These are phyloP conservation scores for Sminthopsis crassicaudata DNA, from an alignment of 2,113 vertebrate species.

Conservation along the genomic window DNA sequence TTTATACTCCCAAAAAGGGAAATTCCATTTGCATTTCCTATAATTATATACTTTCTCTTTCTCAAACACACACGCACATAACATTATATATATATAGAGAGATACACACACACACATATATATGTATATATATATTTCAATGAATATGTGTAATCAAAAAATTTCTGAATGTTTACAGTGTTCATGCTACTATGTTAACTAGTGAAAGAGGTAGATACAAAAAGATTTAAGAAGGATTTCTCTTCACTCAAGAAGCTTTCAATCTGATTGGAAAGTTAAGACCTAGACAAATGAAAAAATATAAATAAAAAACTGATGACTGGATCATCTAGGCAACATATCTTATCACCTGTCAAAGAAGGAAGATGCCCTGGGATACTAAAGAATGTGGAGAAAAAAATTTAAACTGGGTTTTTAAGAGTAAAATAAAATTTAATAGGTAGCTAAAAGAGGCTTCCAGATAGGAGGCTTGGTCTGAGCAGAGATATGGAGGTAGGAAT, in stretches of 20 bases:
- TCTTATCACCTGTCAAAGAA: background rate
- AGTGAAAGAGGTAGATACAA: background rate
- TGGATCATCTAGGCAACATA: background rate
- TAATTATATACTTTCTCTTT: background rate
- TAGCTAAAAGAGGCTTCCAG: background rate
- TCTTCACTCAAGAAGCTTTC: slow-evolving; percentile 10
- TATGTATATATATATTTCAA: slow-evolving; percentile 59
- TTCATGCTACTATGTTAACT: slow-evolving; percentile 12
- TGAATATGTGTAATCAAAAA: slow-evolving; percentile 51
- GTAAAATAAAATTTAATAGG: background rate
- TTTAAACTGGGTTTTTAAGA: background rate
- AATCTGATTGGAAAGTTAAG: slow-evolving; percentile 1
- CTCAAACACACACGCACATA: slow-evolving; percentile 57
- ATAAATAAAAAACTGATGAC: background rate
- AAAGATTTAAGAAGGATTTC: background rate
- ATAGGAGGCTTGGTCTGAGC: background rate
- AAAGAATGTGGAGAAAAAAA: background rate
- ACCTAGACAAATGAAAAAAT: background rate
- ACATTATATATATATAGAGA: too few relatives aligned
- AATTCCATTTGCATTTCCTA: slow-evolving; percentile 57
- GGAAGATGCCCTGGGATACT: background rate
- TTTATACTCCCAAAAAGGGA: slow-evolving; percentile 70
- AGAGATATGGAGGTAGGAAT: background rate
- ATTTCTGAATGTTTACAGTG: slow-evolving; percentile 31
- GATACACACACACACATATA: slow-evolving; percentile 64